phyloP scores from a whole-genome alignment of 2,888 invertebrate genomes.

The Cecidostiba fungosa region DNA sequence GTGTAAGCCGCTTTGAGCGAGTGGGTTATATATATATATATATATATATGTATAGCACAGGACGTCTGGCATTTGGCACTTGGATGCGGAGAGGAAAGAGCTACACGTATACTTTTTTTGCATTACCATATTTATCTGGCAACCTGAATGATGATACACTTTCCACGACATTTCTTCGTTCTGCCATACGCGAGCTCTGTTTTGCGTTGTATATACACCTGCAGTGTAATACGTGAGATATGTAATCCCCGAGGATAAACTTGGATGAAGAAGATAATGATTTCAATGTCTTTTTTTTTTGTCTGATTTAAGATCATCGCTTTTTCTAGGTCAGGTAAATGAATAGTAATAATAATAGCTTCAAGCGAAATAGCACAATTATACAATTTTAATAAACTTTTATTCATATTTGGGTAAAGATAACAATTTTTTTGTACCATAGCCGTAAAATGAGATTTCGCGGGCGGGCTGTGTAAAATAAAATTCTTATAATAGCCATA shows the following conservation, averaged over 20 bases:
- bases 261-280: too few species aligned
- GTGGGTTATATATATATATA: too few species aligned
- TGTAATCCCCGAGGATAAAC: too few species aligned
- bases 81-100: background rate
- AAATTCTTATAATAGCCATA: too few species aligned
- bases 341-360: too few species aligned
- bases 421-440: too few species aligned
- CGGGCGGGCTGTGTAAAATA: too few species aligned
- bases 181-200: background rate
- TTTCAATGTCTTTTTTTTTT: too few species aligned
- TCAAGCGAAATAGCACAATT: too few species aligned
- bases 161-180: constrained; percentile 5
- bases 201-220: background rate
- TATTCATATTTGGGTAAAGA: background rate
- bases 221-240: background rate
- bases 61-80: background rate
- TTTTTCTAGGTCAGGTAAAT: too few species aligned
- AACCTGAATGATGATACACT: background rate
- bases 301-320: too few species aligned
- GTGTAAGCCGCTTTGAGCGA: constrained; percentile 15
- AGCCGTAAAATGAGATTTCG: too few species aligned
- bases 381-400: background rate
- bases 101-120: background rate
- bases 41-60: background rate
- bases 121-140: constrained; percentile 12